These are phyloP conservation scores for Metridium senile DNA, from an alignment of 92 coral and sea anemone genomes.

Conservation along the genomic window DNA sequence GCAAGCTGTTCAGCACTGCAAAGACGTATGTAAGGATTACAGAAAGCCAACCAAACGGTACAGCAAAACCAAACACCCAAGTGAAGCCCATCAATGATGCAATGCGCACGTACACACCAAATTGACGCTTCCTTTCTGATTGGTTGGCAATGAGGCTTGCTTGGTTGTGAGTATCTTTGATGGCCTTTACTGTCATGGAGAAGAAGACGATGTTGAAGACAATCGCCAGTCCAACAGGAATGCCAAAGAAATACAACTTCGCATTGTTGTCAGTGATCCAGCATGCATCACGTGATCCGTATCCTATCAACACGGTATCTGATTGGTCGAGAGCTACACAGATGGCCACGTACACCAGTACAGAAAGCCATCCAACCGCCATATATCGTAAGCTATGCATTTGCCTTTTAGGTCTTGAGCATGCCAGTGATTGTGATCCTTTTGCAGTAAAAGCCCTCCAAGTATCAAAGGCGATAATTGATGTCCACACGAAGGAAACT, in stretches of 20 bases:
- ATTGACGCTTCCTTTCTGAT: conserved; percentile 10
- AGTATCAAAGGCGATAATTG: conserved; percentile 58
- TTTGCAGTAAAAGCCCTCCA: conserved; percentile 52
- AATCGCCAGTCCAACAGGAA: conserved; percentile 38
- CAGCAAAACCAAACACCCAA: conserved; percentile 38
- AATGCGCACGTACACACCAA: conserved; percentile 46
- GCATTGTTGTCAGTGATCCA: conserved; percentile 46
- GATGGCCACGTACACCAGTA: conserved; percentile 37
- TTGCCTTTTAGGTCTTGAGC: conserved; percentile 28
- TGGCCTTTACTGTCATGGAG: conserved; percentile 54
- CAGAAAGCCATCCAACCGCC: conserved; percentile 58
- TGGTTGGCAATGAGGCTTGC: conserved; percentile 26
- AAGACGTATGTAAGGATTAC: conserved; percentile 26
- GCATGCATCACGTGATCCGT: conserved; percentile 43
- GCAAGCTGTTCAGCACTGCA: conserved; percentile 28
- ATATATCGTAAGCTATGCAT: conserved; percentile 22
- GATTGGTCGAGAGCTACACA: conserved; percentile 59
- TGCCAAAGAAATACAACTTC: conserved; percentile 28
- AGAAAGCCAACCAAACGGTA: conserved; percentile 11
- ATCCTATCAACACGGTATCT: conserved; percentile 40
- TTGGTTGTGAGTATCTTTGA: conserved; percentile 38
- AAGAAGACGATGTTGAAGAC: conserved; percentile 30
- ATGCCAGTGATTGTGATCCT: neutral
- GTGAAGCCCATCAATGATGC: conserved; percentile 51
- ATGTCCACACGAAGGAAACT: conserved; percentile 55